A percentile compares a stretch with the other conserved stretches of the same genome.
Conservation (phyloP, 2,888 invertebrate species). For the Corythucha ciliata region DNA sequence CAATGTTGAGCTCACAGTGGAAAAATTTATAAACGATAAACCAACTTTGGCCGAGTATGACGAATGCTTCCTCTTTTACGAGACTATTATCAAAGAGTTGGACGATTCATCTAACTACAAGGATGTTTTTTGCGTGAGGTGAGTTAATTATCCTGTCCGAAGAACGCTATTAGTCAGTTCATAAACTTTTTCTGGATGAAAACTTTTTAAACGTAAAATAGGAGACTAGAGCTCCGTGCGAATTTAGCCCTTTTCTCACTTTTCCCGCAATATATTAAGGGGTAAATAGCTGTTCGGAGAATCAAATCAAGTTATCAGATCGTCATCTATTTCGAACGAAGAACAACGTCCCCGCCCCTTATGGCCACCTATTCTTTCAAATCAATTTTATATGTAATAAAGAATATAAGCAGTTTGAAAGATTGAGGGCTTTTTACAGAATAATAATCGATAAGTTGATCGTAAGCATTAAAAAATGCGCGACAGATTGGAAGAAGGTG, state of each 20-base stretch:
- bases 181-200: no score
- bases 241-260: neutral
- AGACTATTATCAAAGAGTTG: constrained; percentile 61
- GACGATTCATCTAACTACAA: constrained; percentile 46
- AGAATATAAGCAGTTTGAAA: no score
- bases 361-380: no score
- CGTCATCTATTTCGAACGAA: no score
- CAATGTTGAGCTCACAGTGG: constrained; percentile 12
- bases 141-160: no score
- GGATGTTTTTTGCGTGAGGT: constrained; percentile 15
- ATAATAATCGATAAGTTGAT: no score
- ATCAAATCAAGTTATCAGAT: constrained; percentile 2
- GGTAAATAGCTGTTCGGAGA: constrained; percentile 2
- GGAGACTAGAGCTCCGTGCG: neutral
- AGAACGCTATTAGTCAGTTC: no score
- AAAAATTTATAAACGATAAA: constrained; percentile 5
- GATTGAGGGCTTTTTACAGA: no score
- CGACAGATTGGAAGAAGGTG: no score
- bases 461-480: no score
- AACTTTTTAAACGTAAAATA: constrained; percentile 1
- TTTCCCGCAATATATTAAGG: neutral
- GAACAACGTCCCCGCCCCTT: no score
- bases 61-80: constrained; percentile 76
- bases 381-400: no score
- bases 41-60: constrained; percentile 59